These are phyloP conservation scores for Drosophila vallismaia DNA, from an alignment of 2,888 invertebrate genomes.

Conservation along the genomic window DNA sequence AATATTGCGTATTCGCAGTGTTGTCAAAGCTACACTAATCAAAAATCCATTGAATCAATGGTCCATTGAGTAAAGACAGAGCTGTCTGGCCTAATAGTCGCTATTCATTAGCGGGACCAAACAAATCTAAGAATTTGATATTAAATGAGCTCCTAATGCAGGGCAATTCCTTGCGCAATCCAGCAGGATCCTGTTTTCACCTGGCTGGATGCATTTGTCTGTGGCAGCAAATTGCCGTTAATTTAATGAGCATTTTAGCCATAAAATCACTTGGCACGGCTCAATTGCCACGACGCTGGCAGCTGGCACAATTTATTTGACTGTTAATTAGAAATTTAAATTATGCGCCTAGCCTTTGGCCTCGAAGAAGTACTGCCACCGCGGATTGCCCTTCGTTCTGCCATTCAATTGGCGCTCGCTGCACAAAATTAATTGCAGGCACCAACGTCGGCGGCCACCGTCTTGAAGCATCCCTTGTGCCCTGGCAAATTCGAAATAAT, in stretches of 20 bases:
- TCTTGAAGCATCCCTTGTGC: constrained; percentile 52
- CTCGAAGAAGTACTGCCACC: constrained; percentile 11
- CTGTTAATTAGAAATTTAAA: constrained; percentile 78
- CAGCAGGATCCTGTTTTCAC: constrained; percentile 19
- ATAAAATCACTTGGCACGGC: constrained; percentile 66
- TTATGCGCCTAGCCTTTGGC: constrained; percentile 71
- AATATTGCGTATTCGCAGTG: constrained; percentile 27
- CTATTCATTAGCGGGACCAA: constrained; percentile 13
- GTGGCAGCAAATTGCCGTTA: constrained; percentile 65
- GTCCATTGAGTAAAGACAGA: constrained; percentile 1
- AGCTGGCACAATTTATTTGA: constrained; percentile 72
- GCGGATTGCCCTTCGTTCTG: constrained; percentile 55
- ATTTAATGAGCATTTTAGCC: constrained; percentile 70
- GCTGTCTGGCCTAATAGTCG: not conserved
- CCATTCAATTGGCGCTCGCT: constrained; percentile 66
- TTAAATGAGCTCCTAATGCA: not conserved
- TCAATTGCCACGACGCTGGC: constrained; percentile 62
- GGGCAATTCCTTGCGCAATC: not conserved
- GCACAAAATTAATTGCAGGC: constrained; percentile 72
- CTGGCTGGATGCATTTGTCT: constrained; percentile 53
- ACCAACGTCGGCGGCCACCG: constrained; percentile 20
- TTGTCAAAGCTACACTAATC: constrained; percentile 1
- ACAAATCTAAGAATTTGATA: not conserved
- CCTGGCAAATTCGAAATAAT: constrained; percentile 71
- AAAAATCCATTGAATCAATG: constrained; percentile 13